Evolutionary conservation across 1,140 invertebrate genomes (phyloP).

Genomic region (Drosophila varians): DNA sequence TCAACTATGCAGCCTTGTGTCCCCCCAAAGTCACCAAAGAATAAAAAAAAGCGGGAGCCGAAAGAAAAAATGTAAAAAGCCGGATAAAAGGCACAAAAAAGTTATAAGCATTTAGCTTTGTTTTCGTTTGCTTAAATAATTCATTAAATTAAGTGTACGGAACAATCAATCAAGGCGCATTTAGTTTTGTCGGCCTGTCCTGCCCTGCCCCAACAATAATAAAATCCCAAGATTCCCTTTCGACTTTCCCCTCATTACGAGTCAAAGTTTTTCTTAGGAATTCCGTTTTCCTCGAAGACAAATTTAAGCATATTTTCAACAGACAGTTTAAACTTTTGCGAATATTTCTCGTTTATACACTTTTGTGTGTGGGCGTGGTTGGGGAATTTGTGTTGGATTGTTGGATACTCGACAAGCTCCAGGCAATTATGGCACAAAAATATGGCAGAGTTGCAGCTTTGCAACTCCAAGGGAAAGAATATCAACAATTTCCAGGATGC

Average conservation of each 20-base stretch:
- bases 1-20: slow-evolving; percentile 19
- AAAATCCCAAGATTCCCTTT: slow-evolving; percentile 59
- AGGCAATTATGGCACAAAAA: slow-evolving; percentile 39
- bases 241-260: slow-evolving; percentile 30
- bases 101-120: slow-evolving; percentile 61
- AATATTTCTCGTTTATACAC: neutral
- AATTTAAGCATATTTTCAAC: slow-evolving; percentile 9
- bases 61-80: slow-evolving; percentile 36
- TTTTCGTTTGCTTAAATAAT: slow-evolving; percentile 71
- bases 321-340: slow-evolving; percentile 8
- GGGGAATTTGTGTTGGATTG: slow-evolving; percentile 20
- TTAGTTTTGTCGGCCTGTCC: slow-evolving; percentile 53
- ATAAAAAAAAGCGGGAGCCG: slow-evolving; percentile 33
- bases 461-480: neutral
- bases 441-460: slow-evolving; percentile 14
- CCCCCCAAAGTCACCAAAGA: slow-evolving; percentile 24
- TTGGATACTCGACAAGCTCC: slow-evolving; percentile 12
- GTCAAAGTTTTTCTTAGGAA: slow-evolving; percentile 8
- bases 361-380: slow-evolving; percentile 2
- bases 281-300: slow-evolving; percentile 1
- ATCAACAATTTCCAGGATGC: neutral
- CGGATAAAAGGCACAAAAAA: slow-evolving; percentile 47
- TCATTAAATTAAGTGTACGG: slow-evolving; percentile 77
- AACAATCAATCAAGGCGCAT: slow-evolving; percentile 76
- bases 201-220: slow-evolving; percentile 53